A percentile compares a stretch with the other conserved stretches of the same genome.
These are phyloP conservation scores for Drosophila putrida DNA, from an alignment of 2,888 invertebrate species.

Conservation along the genomic window DNA sequence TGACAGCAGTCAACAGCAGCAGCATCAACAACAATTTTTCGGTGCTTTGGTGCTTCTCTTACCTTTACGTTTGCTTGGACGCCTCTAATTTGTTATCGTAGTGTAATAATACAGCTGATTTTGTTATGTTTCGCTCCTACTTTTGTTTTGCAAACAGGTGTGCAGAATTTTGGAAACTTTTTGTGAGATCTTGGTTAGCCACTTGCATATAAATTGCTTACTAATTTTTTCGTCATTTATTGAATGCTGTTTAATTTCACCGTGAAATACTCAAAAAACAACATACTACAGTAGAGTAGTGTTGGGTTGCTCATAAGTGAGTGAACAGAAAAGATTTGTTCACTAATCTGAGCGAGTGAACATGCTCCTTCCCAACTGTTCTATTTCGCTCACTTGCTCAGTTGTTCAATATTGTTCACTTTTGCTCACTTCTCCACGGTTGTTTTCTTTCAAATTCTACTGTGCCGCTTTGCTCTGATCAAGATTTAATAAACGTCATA, in stretches of 20 bases:
- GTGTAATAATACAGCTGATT: conserved; percentile 47
- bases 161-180: conserved; percentile 9
- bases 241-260: conserved; percentile 60
- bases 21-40: conserved; percentile 17
- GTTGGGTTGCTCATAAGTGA: no score
- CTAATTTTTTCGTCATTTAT: conserved; percentile 42
- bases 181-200: conserved; percentile 27
- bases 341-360: no score
- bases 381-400: no score
- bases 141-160: conserved; percentile 1
- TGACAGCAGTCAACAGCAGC: conserved; percentile 25
- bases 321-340: no score
- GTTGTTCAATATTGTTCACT: no score
- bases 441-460: no score
- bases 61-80: conserved; percentile 58
- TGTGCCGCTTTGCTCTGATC: no score
- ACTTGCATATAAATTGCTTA: conserved; percentile 15
- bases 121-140: conserved; percentile 9
- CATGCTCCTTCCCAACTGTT: no score
- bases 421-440: no score
- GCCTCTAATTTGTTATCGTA: conserved; percentile 44
- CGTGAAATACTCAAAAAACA: conserved; percentile 45
- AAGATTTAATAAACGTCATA: no score
- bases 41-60: conserved; percentile 47
- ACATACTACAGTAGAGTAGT: conserved; percentile 14